phyloP scores from a whole-genome alignment of 2,888 invertebrate species.

The Hylaea fasciaria region DNA sequence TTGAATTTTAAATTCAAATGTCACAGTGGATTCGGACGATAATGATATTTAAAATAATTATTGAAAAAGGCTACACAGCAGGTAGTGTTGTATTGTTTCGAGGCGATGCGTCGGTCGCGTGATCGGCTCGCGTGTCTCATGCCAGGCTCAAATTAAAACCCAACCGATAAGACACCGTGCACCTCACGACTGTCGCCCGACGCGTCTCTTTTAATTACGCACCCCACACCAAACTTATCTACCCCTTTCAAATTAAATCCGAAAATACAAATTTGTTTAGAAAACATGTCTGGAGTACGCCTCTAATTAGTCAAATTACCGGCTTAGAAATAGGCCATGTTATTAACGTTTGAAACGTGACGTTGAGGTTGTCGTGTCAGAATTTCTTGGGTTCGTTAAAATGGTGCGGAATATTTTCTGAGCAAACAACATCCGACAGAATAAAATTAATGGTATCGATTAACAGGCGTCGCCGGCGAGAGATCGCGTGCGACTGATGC shows the following conservation, averaged over 20 bases:
- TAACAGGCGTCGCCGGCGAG: conserved; percentile 65
- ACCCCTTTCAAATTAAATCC: conserved; percentile 65
- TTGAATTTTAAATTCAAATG: conserved; percentile 47
- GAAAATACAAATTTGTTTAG: conserved; percentile 26
- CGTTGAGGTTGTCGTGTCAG: conserved; percentile 39
- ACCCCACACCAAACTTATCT: conserved; percentile 77
- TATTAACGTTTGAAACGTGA: conserved; percentile 28
- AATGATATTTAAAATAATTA: conserved; percentile 71
- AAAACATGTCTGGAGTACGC: conserved; percentile 29
- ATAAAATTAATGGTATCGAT: conserved; percentile 82
- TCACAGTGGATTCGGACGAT: conserved; percentile 51
- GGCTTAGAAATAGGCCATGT: conserved; percentile 40
- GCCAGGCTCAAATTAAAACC: conserved; percentile 82
- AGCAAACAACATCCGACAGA: conserved; percentile 69
- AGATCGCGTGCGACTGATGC: conserved; percentile 82
- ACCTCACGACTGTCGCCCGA: conserved; percentile 80
- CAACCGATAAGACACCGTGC: conserved; percentile 78
- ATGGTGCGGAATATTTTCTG: conserved; percentile 66
- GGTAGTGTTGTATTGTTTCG: conserved; percentile 51
- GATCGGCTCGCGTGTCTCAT: conserved; percentile 81
- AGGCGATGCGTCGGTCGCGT: conserved; percentile 78
- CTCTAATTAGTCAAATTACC: conserved; percentile 44
- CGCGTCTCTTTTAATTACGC: conserved; percentile 83
- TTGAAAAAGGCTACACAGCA: conserved; percentile 61
- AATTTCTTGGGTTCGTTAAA: conserved; percentile 60